Conservation (phyloP, 1,140 invertebrate species). For the Parasteatoda tepidariorum region DNA sequence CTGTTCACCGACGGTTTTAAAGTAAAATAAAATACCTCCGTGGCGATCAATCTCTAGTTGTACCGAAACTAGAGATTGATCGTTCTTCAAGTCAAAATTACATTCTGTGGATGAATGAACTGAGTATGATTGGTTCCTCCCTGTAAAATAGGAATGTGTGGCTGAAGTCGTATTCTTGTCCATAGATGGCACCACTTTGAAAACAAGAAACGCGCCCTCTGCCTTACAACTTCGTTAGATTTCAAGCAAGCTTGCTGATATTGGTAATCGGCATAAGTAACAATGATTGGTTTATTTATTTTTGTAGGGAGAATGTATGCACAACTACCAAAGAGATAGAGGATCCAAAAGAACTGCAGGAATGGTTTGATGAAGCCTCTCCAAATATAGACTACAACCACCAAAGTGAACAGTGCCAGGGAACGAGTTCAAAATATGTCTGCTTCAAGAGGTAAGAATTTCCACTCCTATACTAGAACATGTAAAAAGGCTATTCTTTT, state of each 20-base stretch:
- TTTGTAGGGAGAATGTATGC: constrained; percentile 70
- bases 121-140: no score
- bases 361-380: constrained; percentile 11
- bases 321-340: constrained; percentile 62
- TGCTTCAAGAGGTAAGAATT: constrained; percentile 69
- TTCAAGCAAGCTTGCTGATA: not conserved
- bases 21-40: no score
- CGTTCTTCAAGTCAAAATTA: no score
- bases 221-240: not conserved
- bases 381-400: constrained; percentile 65
- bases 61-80: no score
- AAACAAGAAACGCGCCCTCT: not conserved
- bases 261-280: not conserved
- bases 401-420: constrained; percentile 71
- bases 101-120: no score
- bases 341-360: constrained; percentile 14
- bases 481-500: constrained; percentile 50
- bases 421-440: constrained; percentile 72
- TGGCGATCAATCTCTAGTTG: no score
- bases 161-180: not conserved
- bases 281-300: not conserved
- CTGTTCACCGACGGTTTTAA: no score
- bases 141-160: not conserved
- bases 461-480: constrained; percentile 26
- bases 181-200: no score